These are phyloP conservation scores for Meiosimyza decipiens DNA, from an alignment of 2,888 invertebrate genomes.

Conservation along the genomic window DNA sequence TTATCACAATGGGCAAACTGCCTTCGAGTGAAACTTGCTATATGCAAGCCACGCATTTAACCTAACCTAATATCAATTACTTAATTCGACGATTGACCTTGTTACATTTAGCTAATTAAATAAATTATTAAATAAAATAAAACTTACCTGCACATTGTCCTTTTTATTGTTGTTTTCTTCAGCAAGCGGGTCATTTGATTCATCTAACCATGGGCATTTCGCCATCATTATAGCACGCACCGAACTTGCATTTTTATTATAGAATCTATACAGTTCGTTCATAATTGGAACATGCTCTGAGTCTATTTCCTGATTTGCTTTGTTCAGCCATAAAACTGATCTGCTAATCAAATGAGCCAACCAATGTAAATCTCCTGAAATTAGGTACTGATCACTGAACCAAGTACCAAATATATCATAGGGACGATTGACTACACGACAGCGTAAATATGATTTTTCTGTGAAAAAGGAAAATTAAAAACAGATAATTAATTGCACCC, in stretches of 20 bases:
- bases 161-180: slow-evolving; percentile 33
- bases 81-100: no score
- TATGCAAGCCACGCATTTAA: no score
- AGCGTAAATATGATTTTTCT: slow-evolving; percentile 78
- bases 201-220: slow-evolving; percentile 71
- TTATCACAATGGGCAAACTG: no score
- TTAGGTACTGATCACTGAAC: slow-evolving; percentile 83
- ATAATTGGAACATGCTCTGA: slow-evolving; percentile 84
- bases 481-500: background rate
- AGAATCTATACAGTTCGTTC: slow-evolving; percentile 78
- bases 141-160: background rate
- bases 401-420: slow-evolving; percentile 92
- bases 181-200: slow-evolving; percentile 57
- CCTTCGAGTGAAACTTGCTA: no score
- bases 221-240: slow-evolving; percentile 82
- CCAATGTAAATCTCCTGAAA: slow-evolving; percentile 86
- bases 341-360: slow-evolving; percentile 79
- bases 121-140: no score
- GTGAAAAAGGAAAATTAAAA: slow-evolving; percentile 41
- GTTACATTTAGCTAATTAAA: no score
- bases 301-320: slow-evolving; percentile 82
- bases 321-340: slow-evolving; percentile 83
- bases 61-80: no score
- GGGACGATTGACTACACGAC: slow-evolving; percentile 83
- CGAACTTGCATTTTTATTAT: slow-evolving; percentile 83